phyloP scores from a whole-genome alignment of 30 jellyfish, hydroid and myxozoan species.

The Phacellophora camtschatica region DNA sequence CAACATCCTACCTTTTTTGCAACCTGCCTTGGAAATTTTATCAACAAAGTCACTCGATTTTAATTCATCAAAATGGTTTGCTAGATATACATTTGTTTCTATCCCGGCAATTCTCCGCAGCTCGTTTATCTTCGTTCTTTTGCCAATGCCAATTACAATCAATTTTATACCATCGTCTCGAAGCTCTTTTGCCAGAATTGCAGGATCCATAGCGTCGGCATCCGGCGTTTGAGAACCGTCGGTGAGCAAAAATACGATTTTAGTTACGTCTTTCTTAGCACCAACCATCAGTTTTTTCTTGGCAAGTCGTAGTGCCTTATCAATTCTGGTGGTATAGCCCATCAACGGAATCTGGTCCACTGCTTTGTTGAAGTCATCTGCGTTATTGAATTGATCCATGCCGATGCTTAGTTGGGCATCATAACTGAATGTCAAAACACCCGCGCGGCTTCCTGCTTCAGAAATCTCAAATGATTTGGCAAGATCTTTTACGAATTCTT shows the following conservation, averaged over 20 bases:
- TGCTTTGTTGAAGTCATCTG: conserved; percentile 72
- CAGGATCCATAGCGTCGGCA: conserved; percentile 83
- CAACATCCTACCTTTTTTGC: conserved; percentile 63
- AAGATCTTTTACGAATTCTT: conserved; percentile 70
- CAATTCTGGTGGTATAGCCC: conserved; percentile 92
- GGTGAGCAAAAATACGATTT: conserved; percentile 68
- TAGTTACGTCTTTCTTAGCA: conserved; percentile 79
- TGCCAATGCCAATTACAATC: conserved; percentile 83
- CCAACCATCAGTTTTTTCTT: conserved; percentile 69
- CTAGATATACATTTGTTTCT: conserved; percentile 38
- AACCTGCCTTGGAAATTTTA: conserved; percentile 21
- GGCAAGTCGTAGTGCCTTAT: conserved; percentile 85
- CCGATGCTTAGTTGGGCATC: conserved; percentile 81
- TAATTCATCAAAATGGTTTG: conserved; percentile 64
- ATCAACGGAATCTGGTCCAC: conserved; percentile 79
- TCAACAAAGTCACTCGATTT: conserved; percentile 47
- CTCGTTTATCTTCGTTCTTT: conserved; percentile 60
- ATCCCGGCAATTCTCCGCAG: conserved; percentile 72
- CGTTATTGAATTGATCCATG: conserved; percentile 43
- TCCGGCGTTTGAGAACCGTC: conserved; percentile 90
- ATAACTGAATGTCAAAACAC: conserved; percentile 85
- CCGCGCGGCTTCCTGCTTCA: conserved; percentile 78
- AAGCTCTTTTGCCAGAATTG: conserved; percentile 50
- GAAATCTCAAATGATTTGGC: conserved; percentile 73
- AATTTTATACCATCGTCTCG: conserved; percentile 55